Evolutionary conservation across 2,797 vertebrate species (phyloP).

Genomic region (Anabas testudineus): DNA sequence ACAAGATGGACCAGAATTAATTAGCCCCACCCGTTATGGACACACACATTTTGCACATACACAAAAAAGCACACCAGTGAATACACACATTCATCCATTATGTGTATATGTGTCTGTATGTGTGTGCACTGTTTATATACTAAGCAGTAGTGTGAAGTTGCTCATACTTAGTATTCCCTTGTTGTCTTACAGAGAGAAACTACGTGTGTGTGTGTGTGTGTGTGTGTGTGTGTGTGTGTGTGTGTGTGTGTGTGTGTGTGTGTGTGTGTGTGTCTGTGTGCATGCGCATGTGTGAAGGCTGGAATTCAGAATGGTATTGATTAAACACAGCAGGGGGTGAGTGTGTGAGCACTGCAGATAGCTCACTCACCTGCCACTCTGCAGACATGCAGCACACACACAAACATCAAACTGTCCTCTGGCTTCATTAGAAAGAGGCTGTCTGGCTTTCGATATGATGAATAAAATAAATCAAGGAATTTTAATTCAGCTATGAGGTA

Average conservation of each 20-base stretch:
- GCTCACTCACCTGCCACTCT: constrained; percentile 83
- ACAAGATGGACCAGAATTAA: constrained; percentile 69
- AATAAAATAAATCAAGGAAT: constrained; percentile 77
- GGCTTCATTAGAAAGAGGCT: constrained; percentile 76
- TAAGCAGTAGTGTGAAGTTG: constrained; percentile 60
- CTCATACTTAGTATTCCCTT: constrained; percentile 76
- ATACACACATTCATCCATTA: constrained; percentile 43
- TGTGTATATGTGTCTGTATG: constrained; percentile 6
- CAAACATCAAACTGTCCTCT: constrained; percentile 79
- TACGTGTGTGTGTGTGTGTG: constrained; percentile 15
- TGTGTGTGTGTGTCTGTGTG: constrained; percentile 12
- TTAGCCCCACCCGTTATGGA: constrained; percentile 57
- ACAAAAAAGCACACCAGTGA: constrained; percentile 32
- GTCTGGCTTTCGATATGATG: constrained; percentile 76
- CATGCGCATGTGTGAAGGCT: constrained; percentile 53
- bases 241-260: constrained; percentile 35
- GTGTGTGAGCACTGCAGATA: constrained; percentile 81
- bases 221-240: constrained; percentile 5
- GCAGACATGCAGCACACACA: constrained; percentile 60
- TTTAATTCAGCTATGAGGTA: constrained; percentile 71
- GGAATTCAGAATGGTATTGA: constrained; percentile 85
- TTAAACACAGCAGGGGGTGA: constrained; percentile 86
- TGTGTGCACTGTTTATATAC: constrained; percentile 50
- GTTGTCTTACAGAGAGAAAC: constrained; percentile 65
- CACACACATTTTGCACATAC: constrained; percentile 41